Evolutionary conservation across 2,113 vertebrate genomes (phyloP), one percentile per base, ranked within the genome.

Genomic region (Onychorhynchus coronatus): DNA sequence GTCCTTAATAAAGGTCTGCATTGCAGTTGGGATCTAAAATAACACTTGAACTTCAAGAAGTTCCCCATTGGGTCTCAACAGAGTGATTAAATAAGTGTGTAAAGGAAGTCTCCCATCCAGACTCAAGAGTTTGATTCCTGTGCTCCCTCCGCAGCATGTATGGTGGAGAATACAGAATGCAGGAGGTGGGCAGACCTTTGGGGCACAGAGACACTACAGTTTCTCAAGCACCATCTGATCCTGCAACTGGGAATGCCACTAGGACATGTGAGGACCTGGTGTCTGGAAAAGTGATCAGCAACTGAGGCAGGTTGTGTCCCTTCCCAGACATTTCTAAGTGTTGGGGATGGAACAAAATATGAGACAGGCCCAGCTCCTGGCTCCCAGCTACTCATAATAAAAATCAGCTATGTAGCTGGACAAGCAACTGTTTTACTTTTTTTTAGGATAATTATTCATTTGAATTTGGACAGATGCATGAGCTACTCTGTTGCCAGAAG

Each of bases 151-250:
- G 6, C 0, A 3, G 8, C 30, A 46, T 52, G 25, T 24, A 12
- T 0, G 3, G 25, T 35, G 44, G 11, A 61, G 33, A 71, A 76
- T 68, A 12, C 22, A 46, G 58, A 55, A 50, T 7, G 9, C 33
- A 28, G 42, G 22, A 77, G 14, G 12, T 41, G 12, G 18, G 18
- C 55, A 62, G 41, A 56, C 12, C 11, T 37, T 19, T 8, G 14
- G 28, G 25, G 5, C 14, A 15, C 3, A 0, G 21, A n/a, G 8
- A 5, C 58, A 37, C 28, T 67, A 33, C 1, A 7, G 6, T 25
- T 74, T 72, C 71, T 76, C 30, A 37, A 42, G 39, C 37, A 85
- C 13, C 28, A 20, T 6, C 13, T 59, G 35, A 83, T 68, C 17
- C 24, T 52, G 39, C 2, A 6, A 61, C 35, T 4, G 5, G 41